Percentiles rank a stretch among this genome's conserved stretches.
phyloP scores from a whole-genome alignment of 2,888 invertebrate species.

The Pelosia muscerda region DNA sequence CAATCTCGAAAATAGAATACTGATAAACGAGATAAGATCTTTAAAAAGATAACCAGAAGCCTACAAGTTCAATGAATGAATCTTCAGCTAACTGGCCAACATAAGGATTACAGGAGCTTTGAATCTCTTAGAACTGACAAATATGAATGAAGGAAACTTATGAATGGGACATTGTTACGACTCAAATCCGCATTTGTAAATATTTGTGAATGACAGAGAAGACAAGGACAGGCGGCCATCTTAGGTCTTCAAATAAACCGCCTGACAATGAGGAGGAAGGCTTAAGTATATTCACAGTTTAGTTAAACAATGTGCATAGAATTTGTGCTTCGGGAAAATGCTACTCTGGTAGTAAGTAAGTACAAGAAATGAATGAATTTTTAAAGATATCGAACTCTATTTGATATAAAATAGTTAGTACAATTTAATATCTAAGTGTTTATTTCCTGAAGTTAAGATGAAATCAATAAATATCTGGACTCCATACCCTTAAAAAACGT shows the following conservation, averaged over 20 bases:
- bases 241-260: slow-evolving; percentile 44
- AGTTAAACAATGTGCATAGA: slow-evolving; percentile 30
- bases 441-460: too few species aligned
- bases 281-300: slow-evolving; percentile 33
- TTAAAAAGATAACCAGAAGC: slow-evolving; percentile 40
- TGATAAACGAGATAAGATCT: slow-evolving; percentile 29
- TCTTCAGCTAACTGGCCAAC: slow-evolving; percentile 52
- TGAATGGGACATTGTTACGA: slow-evolving; percentile 53
- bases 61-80: slow-evolving; percentile 59
- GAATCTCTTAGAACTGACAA: slow-evolving; percentile 50
- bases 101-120: slow-evolving; percentile 53
- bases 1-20: slow-evolving; percentile 13
- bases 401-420: not conserved
- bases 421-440: too few species aligned
- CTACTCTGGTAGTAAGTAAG: slow-evolving; percentile 9
- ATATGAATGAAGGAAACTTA: slow-evolving; percentile 60
- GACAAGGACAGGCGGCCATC: slow-evolving; percentile 41
- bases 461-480: too few species aligned
- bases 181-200: slow-evolving; percentile 74
- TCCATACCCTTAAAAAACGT: too few species aligned
- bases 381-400: not conserved
- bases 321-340: slow-evolving; percentile 26
- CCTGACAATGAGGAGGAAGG: slow-evolving; percentile 48
- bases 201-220: slow-evolving; percentile 74
- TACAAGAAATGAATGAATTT: not conserved